Evolutionary conservation across 2,113 vertebrate species (phyloP), one percentile per base, ranked within the genome.

Genomic region (Lophochroa leadbeateri): DNA sequence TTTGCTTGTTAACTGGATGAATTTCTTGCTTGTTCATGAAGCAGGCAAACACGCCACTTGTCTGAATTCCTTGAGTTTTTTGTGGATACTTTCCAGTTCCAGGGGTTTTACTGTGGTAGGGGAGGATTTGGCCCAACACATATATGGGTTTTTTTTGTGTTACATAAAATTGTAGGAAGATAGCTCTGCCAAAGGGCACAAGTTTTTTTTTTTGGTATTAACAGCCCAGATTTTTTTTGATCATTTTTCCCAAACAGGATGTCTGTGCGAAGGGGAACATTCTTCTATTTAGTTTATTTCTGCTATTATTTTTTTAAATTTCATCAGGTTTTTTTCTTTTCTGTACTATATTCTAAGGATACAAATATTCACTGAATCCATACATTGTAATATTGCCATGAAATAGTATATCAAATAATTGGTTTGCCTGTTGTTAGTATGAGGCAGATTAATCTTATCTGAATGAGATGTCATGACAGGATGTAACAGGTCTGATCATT

Each of bases 11-110:
- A 84, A 70, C 37, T 53, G 67, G 65, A 96, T 90, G 72, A 94
- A 94, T 90, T 90, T 96, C 85, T 93, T 94, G 37, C 70, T 92
- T 96, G 92, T 90, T 96, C 88, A 67, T 41, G 31, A 41, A 92
- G 44, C 44, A 86, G 37, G 64, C 63, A 94, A 94, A 96, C 64
- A 86, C 61, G 64, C 41, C 83, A 74, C 83, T 94, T 50, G 63
- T 70, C 52, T 43, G 68, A 88, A 24, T 65, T 88, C 63, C 68
- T 55, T 15, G 37, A 93, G 76, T 81, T 96, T 91, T 95, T 82
- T 88, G 86, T 96, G 93, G 83, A 70, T 70, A 19, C 11, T 44
- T 77, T 96, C 93, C 93, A 95, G n/a, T 86, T 92, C 44, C 58
- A 94, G 53, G 68, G 49, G 53, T 86, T 95, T 94, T 94, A 84